Conservation (phyloP, 2,888 invertebrate genomes). For the Autographa pulchrina region DNA sequence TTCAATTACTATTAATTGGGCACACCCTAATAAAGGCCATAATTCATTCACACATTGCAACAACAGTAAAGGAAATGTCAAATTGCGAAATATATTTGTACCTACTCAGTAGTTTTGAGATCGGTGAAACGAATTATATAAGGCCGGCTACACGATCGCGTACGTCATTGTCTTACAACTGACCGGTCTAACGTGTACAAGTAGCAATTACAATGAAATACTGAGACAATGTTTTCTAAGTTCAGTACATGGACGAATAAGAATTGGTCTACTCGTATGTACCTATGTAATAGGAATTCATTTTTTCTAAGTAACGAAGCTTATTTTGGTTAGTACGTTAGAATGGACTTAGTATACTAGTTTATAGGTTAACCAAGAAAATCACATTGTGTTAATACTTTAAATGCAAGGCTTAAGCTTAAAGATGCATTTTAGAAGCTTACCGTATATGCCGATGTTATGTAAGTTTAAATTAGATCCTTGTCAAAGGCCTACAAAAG, state of each 20-base stretch:
- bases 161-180: conserved; percentile 68
- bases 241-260: not conserved
- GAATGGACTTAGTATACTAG: not conserved
- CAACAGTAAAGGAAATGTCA: conserved; percentile 55
- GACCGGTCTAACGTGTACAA: conserved; percentile 65
- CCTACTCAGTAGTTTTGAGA: conserved; percentile 58
- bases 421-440: too few relatives aligned
- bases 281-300: too few relatives aligned
- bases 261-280: conserved; percentile 23
- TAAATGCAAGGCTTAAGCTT: too few relatives aligned
- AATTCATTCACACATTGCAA: conserved; percentile 43
- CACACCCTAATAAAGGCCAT: conserved; percentile 45
- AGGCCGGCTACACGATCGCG: conserved; percentile 60
- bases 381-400: too few relatives aligned
- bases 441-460: too few relatives aligned
- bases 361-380: not conserved
- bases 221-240: conserved; percentile 51
- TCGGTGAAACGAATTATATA: conserved; percentile 72
- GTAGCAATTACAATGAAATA: conserved; percentile 60
- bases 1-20: conserved; percentile 40
- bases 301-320: too few relatives aligned
- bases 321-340: conserved; percentile 1
- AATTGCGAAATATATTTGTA: conserved; percentile 65
- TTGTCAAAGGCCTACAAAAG: not conserved
- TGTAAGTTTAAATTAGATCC: too few relatives aligned